Evolutionary conservation across 2,797 vertebrate genomes (phyloP).

Genomic region (Numenius phaeopus): DNA sequence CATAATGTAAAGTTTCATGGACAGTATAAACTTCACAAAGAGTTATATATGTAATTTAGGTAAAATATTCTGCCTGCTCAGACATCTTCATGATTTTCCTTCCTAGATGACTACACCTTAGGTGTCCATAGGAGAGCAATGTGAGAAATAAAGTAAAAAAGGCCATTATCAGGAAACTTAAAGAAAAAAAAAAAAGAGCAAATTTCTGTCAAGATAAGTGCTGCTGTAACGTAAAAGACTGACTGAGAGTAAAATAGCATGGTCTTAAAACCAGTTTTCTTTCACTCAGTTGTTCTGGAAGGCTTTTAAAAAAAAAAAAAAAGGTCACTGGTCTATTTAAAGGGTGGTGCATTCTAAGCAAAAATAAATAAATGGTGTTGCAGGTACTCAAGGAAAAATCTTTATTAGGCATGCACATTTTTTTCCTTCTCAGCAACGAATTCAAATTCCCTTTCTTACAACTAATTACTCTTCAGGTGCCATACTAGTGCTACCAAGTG

Average conservation of each 20-base stretch:
- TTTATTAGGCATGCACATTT: constrained; percentile 56
- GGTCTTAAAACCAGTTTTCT: neutral
- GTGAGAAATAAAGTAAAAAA: neutral
- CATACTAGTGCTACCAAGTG: constrained; percentile 61
- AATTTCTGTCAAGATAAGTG: neutral
- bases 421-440: constrained; percentile 58
- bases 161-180: neutral
- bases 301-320: neutral
- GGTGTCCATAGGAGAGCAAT: neutral
- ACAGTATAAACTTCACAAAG: constrained; percentile 2
- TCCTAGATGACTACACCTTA: neutral
- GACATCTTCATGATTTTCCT: neutral
- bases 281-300: neutral
- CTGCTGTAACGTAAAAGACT: neutral
- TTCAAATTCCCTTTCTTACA: constrained; percentile 68
- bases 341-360: constrained; percentile 32
- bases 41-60: neutral
- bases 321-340: neutral
- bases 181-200: neutral
- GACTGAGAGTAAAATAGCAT: neutral
- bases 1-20: constrained; percentile 24
- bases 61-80: neutral
- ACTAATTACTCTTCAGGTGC: constrained; percentile 65
- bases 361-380: constrained; percentile 40
- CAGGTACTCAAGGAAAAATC: constrained; percentile 56